These are phyloP conservation scores for Capitulum mitella DNA, from an alignment of 2,888 invertebrate species.

Conservation along the genomic window DNA sequence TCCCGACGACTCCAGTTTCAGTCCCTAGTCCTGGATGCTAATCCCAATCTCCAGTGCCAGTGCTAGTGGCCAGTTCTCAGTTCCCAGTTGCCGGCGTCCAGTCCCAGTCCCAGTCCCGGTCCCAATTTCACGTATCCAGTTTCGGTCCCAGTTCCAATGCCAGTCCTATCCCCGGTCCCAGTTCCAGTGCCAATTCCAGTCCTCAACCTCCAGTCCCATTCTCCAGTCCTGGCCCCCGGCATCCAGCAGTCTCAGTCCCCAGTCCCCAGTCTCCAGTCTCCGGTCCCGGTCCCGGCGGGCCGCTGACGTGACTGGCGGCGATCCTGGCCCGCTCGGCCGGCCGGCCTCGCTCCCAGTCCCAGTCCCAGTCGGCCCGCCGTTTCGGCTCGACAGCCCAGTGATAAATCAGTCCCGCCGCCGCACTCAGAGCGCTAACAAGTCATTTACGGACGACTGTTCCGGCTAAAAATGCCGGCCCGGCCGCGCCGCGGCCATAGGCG, in stretches of 20 bases:
- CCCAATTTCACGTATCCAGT: neutral
- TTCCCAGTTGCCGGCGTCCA: no score
- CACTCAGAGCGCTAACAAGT: slow-evolving; percentile 18
- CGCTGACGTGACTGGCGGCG: no score
- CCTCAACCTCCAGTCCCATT: neutral
- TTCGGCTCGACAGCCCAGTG: neutral
- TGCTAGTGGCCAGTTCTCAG: no score
- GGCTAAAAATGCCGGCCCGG: neutral
- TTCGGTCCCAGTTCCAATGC: neutral
- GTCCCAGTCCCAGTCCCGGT: neutral
- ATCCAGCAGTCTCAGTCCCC: neutral
- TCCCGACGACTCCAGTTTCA: no score
- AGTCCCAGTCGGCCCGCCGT: neutral
- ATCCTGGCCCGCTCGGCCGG: no score
- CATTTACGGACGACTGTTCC: slow-evolving; percentile 3
- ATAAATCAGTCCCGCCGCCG: neutral
- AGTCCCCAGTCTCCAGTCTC: neutral
- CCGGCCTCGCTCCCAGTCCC: no score
- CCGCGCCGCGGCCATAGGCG: neutral
- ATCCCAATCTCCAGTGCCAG: no score
- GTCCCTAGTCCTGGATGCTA: no score
- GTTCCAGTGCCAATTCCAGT: neutral
- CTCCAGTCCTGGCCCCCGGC: neutral
- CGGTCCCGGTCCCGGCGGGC: no score
- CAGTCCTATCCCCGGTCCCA: neutral